phyloP scores from a whole-genome alignment of 2,113 vertebrate species.

The Tylochromis polylepis region DNA sequence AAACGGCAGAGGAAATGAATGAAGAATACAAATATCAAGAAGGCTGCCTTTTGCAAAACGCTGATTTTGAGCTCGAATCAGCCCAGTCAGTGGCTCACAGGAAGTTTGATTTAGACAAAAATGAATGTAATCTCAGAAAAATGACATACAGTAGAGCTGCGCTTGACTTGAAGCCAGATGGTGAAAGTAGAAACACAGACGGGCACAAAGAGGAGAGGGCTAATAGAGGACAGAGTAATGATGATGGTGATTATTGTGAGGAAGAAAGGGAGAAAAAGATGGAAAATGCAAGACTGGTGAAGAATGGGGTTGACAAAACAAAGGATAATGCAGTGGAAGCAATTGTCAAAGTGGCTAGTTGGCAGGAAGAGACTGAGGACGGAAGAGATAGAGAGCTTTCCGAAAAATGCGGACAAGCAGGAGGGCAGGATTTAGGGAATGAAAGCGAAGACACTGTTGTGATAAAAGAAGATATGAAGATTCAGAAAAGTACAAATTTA shows the following conservation, averaged over 20 bases:
- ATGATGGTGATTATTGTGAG: background rate
- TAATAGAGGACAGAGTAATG: background rate
- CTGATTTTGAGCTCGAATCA: background rate
- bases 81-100: background rate
- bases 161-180: background rate
- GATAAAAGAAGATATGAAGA: background rate
- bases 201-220: background rate
- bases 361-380: background rate
- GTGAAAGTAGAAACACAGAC: background rate
- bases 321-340: background rate
- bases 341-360: background rate
- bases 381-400: background rate
- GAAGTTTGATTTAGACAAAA: background rate
- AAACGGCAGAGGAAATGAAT: constrained; percentile 11
- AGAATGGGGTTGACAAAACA: background rate
- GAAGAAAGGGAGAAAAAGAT: background rate
- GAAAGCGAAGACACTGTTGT: background rate
- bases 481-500: background rate
- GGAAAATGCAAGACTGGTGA: background rate
- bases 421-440: background rate
- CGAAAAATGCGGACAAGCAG: background rate
- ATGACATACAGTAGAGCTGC: background rate
- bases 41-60: background rate
- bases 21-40: background rate
- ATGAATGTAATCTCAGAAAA: background rate